phyloP scores from a whole-genome alignment of 2,797 vertebrate genomes.

The Notamacropus eugenii region DNA sequence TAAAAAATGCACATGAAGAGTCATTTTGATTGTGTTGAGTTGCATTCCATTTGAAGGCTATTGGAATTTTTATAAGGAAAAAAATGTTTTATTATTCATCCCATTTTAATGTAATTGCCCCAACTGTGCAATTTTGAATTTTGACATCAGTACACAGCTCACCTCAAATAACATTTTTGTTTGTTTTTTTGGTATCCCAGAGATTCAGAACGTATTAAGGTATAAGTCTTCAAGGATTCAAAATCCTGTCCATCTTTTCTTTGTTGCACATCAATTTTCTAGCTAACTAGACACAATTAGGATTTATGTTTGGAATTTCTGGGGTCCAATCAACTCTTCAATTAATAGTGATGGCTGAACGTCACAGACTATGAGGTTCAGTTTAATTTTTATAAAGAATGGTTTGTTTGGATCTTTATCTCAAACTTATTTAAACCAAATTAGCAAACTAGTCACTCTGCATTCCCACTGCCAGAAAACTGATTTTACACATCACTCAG shows the following conservation, averaged over 20 bases:
- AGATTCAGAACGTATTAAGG: not conserved
- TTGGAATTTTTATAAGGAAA: not conserved
- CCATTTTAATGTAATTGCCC: not conserved
- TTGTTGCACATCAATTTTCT: not conserved
- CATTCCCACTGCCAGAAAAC: not conserved
- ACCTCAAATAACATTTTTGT: not conserved
- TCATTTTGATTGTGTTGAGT: not conserved
- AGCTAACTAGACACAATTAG: not conserved
- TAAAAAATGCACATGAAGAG: not conserved
- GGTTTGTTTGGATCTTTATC: not conserved
- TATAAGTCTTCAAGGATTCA: not conserved
- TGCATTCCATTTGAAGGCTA: not conserved
- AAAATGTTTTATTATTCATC: not conserved
- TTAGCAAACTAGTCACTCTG: not conserved
- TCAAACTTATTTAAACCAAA: not conserved
- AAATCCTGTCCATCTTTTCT: not conserved
- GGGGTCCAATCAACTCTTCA: not conserved
- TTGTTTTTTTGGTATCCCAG: not conserved
- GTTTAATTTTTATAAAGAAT: constrained; percentile 8
- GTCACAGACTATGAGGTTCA: not conserved
- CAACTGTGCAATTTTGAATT: not conserved
- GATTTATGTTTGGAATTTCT: not conserved
- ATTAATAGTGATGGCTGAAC: not conserved
- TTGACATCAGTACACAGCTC: not conserved
- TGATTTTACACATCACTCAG: not conserved